A percentile compares a stretch with the other conserved stretches of the same genome.
Conservation (phyloP, 1,140 invertebrate genomes). For the Drosophila arawakana region DNA sequence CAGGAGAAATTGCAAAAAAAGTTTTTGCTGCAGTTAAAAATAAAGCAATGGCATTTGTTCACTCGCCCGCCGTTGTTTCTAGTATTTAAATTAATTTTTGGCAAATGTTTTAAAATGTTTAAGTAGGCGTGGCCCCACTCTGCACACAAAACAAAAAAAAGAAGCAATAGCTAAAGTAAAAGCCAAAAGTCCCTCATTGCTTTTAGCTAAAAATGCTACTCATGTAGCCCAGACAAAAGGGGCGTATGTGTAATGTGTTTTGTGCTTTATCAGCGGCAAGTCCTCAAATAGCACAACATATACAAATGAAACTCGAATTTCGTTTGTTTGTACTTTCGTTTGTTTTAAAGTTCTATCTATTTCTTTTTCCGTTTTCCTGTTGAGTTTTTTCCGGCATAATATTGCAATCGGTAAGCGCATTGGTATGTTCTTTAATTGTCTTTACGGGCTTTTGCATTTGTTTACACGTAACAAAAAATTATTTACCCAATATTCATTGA, state of each 20-base stretch:
- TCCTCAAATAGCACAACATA: slow-evolving; percentile 20
- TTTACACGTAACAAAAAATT: slow-evolving; percentile 30
- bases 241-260: slow-evolving; percentile 69
- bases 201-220: slow-evolving; percentile 41
- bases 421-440: slow-evolving; percentile 20
- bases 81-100: slow-evolving; percentile 76
- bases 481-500: slow-evolving; percentile 30
- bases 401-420: slow-evolving; percentile 15
- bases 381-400: not conserved
- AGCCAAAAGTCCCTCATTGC: slow-evolving; percentile 19
- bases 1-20: slow-evolving; percentile 36
- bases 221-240: slow-evolving; percentile 60
- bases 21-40: slow-evolving; percentile 56
- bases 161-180: slow-evolving; percentile 11
- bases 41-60: slow-evolving; percentile 54
- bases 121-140: slow-evolving; percentile 48
- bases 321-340: slow-evolving; percentile 13
- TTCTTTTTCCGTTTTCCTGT: not conserved
- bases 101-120: slow-evolving; percentile 60
- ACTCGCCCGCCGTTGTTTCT: slow-evolving; percentile 48
- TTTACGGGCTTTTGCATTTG: slow-evolving; percentile 23
- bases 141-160: not conserved
- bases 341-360: slow-evolving; percentile 21
- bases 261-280: slow-evolving; percentile 38
- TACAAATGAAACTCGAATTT: slow-evolving; percentile 15